A percentile compares a stretch with the other conserved stretches of the same genome.
phyloP scores from a whole-genome alignment of 2,113 vertebrate species.

The Barnardius zonarius region DNA sequence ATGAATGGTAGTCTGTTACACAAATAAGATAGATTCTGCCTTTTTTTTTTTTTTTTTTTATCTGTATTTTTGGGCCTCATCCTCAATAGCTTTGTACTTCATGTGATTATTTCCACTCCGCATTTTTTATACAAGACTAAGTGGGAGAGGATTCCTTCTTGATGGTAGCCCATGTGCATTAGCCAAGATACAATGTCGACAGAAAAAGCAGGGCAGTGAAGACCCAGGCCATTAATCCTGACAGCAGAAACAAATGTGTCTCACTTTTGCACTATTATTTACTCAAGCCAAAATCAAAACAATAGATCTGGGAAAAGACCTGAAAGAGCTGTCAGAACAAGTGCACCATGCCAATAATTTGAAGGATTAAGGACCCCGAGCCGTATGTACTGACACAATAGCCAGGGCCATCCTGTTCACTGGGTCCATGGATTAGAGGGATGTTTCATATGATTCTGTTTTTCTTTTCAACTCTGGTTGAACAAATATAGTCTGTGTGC shows the following conservation, averaged over 20 bases:
- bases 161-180: neutral
- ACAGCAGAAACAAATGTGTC: conserved; percentile 34
- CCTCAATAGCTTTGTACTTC: neutral
- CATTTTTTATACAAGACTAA: neutral
- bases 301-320: conserved; percentile 25
- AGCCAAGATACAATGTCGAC: neutral
- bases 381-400: conserved; percentile 45
- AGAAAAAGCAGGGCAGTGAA: neutral
- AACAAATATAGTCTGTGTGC: conserved; percentile 47
- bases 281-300: conserved; percentile 57
- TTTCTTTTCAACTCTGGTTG: conserved; percentile 57
- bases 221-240: neutral
- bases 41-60: neutral
- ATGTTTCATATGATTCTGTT: conserved; percentile 60
- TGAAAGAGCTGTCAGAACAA: conserved; percentile 60
- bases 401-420: conserved; percentile 24
- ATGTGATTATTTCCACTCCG: neutral
- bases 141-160: neutral
- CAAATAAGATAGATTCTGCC: neutral
- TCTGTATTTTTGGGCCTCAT: neutral
- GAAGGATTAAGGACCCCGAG: conserved; percentile 62
- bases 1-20: neutral
- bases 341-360: conserved; percentile 62
- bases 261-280: conserved; percentile 15
- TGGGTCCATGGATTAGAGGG: conserved; percentile 57